Evolutionary conservation across 2,888 invertebrate genomes (phyloP).

Genomic region (Polylopha cassiicola): DNA sequence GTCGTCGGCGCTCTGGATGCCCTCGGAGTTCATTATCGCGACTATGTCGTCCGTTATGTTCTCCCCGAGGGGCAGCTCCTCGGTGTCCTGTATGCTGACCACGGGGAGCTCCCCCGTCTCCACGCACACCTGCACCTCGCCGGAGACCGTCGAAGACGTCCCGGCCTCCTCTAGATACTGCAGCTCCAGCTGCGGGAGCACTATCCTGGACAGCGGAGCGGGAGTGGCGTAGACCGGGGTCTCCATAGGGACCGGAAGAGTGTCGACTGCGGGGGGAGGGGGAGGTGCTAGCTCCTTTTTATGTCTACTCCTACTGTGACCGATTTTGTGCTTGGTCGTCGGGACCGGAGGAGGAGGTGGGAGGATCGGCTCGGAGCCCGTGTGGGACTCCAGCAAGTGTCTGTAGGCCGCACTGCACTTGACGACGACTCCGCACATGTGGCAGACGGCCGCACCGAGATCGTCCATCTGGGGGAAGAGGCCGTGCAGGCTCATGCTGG

Average conservation of each 20-base stretch:
- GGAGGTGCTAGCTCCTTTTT: slow-evolving; percentile 61
- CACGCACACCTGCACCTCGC: slow-evolving; percentile 66
- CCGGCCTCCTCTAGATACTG: slow-evolving; percentile 59
- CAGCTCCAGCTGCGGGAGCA: slow-evolving; percentile 57
- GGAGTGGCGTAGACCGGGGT: slow-evolving; percentile 55
- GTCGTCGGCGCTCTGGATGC: slow-evolving; percentile 70
- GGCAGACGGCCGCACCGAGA: slow-evolving; percentile 86
- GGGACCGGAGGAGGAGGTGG: slow-evolving; percentile 65
- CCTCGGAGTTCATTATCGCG: slow-evolving; percentile 72
- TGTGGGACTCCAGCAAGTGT: slow-evolving; percentile 81
- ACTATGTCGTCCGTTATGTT: slow-evolving; percentile 71
- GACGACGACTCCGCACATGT: slow-evolving; percentile 85
- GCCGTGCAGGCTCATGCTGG: slow-evolving; percentile 86
- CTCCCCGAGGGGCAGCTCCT: slow-evolving; percentile 67
- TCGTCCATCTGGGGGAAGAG: slow-evolving; percentile 87
- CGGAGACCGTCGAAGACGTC: slow-evolving; percentile 49
- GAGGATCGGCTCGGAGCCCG: slow-evolving; percentile 55
- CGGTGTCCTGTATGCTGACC: slow-evolving; percentile 72
- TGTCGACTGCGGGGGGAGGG: slow-evolving; percentile 53
- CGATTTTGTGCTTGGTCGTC: slow-evolving; percentile 46
- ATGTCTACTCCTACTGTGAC: slow-evolving; percentile 53
- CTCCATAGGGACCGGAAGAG: slow-evolving; percentile 56
- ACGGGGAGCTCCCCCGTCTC: slow-evolving; percentile 70
- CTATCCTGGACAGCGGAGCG: slow-evolving; percentile 61
- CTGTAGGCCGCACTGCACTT: slow-evolving; percentile 87